Base-by-base conservation (phyloP, 2,797 vertebrate species). In the Glyptemys insculpta region DNA sequence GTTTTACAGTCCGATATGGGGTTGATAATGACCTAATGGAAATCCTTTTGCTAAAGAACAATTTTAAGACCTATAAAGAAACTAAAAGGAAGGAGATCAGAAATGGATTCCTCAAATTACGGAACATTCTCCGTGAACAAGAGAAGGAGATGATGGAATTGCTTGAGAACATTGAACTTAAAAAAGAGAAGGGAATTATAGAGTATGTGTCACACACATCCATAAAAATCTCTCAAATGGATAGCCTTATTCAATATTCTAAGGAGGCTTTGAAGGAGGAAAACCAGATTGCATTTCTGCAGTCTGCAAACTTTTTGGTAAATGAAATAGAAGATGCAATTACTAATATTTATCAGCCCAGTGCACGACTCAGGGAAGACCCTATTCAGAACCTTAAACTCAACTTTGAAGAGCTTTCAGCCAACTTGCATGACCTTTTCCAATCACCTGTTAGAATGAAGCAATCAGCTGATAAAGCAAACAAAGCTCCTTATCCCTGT, bases 1-100 rank as follows among this genome's bases (percentile, higher is more conserved):
- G 52, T 96, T 90, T 97, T 97, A 34, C 97, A 98, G 97, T 97
- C 65, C 89, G 95, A 34, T 96, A 96, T 47, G 96, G 96, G 79
- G 92, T 97, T 81, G 97, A 98, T 84, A 98, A 97, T 25, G 97
- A 98, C 93, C 91, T 98, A 29, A 98, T 97, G 96, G 97, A 98
- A 94, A 95, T 97, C 91, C 96, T 89, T 88, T 89, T 98, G 59
- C 90, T 98, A 93, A 97, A 97, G 93, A 97, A 82, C 68, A 97
- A 94, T 80, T 97, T 97, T 88, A 98, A 98, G 91, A 86, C 95
- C 21, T 94, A 96, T 88, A 98, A 98, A 78, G 97, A 98, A n/a
- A 44, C 47, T 8, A 97, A 97, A 93, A 93, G 97, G 37, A 98
- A 88, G 86, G 96, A 97, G 86, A 97, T 98, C 83, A 91, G 97